A percentile compares a stretch with the other conserved stretches of the same genome.
Conservation (phyloP, 2,888 invertebrate species). For the Operophtera brumata region DNA sequence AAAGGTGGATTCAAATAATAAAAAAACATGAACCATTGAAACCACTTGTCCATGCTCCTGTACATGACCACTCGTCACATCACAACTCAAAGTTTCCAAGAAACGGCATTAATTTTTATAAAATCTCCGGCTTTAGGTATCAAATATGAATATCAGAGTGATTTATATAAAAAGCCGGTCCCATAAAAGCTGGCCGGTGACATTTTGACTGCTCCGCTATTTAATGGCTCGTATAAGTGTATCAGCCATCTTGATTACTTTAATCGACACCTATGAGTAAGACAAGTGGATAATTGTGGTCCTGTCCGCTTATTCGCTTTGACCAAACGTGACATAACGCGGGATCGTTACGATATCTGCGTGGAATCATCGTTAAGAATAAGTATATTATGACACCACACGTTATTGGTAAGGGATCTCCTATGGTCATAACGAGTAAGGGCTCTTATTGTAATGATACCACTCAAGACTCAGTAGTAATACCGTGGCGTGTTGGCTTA, state of each 20-base stretch:
- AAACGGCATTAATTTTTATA: constrained; percentile 60
- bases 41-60: constrained; percentile 34
- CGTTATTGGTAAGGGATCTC: no score
- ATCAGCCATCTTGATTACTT: constrained; percentile 27
- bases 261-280: constrained; percentile 26
- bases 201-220: constrained; percentile 42
- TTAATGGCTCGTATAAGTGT: constrained; percentile 18
- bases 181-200: constrained; percentile 40
- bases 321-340: no score
- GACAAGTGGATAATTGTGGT: constrained; percentile 12
- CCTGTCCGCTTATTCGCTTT: no score
- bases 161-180: constrained; percentile 52
- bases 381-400: no score
- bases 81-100: constrained; percentile 59
- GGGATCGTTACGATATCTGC: no score
- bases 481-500: no score
- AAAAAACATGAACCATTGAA: no score
- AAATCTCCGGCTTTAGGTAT: constrained; percentile 58
- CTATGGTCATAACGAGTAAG: no score
- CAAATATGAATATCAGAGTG: constrained; percentile 67
- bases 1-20: no score
- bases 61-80: constrained; percentile 46
- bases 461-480: no score
- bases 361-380: no score
- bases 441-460: no score